Evolutionary conservation across 2,888 invertebrate genomes (phyloP), one percentile per base, ranked within the genome.

Genomic region (Antitype chi): DNA sequence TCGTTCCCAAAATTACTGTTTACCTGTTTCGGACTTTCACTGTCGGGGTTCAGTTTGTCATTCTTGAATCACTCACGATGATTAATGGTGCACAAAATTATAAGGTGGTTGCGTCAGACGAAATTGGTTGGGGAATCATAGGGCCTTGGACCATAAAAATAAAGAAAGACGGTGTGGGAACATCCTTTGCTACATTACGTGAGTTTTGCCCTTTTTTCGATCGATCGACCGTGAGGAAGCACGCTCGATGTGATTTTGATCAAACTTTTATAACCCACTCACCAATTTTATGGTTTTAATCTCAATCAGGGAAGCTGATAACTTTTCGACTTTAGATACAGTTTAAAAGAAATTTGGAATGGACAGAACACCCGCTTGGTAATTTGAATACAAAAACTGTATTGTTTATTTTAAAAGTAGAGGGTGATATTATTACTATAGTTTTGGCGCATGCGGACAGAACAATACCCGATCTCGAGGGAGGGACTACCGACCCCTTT

Each of bases 71-170:
- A 90, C 90, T 83, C 88, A 78, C 70, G 83, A 94, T 94, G 95
- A 95, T 96, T 95, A 94, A 96, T 95, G 94, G 89, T 85, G 75
- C 87, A 89, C 91, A 89, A 96, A 96, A 96, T 96, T 96, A 96
- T 93, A 95, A 92, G 93, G 94, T 95, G 92, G 91, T 90, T 88
- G 91, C 89, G 82, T 89, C 90, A 85, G 90, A 92, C 92, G 88
- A 94, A 95, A 96, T 95, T 95, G 94, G 92, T 92, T 89, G 89
- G 83, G 84, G 90, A 91, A 90, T 89, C 89, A 92, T 90, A 90
- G 90, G 89, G 88, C 88, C 90, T 88, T 86, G 87, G 91, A 89
- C 90, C 92, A 89, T 89, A 88, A 88, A 85, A 85, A 85, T 89
- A 92, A 94, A 93, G 91, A 89, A 85, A 89, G 88, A 89, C 85